A percentile compares a stretch with the other conserved stretches of the same genome.
Evolutionary conservation across 2,888 invertebrate genomes (phyloP).

Genomic region (Sceliomorpha sp.): DNA sequence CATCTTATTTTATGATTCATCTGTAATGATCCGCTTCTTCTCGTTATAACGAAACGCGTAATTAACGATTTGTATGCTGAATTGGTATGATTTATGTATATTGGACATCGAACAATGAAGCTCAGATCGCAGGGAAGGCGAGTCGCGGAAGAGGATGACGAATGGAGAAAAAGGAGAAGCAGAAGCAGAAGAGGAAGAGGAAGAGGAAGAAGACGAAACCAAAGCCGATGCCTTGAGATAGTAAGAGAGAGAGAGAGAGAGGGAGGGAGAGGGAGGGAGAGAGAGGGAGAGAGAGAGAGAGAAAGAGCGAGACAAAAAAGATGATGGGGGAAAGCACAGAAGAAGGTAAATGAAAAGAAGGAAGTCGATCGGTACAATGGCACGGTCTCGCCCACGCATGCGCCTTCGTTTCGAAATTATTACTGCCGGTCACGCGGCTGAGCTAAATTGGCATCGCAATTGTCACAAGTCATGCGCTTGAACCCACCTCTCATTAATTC

Average conservation of each 20-base stretch:
- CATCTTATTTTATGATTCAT: conserved; percentile 40
- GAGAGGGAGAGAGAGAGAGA: conserved; percentile 12
- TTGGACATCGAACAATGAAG: conserved; percentile 27
- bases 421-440: conserved; percentile 47
- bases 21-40: conserved; percentile 23
- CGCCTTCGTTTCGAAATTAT: conserved; percentile 52
- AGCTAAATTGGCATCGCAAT: conserved; percentile 45
- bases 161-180: conserved; percentile 12
- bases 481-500: conserved; percentile 18
- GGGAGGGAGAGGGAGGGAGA: conserved; percentile 12
- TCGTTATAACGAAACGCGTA: conserved; percentile 29
- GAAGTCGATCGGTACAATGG: conserved; percentile 49
- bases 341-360: conserved; percentile 30
- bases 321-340: conserved; percentile 10
- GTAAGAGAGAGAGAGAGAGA: conserved; percentile 13
- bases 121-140: conserved; percentile 21
- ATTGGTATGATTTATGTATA: conserved; percentile 40
- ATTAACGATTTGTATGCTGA: conserved; percentile 45
- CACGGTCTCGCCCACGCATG: conserved; percentile 42
- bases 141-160: conserved; percentile 11
- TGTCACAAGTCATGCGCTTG: conserved; percentile 40
- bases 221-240: conserved; percentile 1
- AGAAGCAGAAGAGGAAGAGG: too few relatives aligned
- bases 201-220: too few relatives aligned
- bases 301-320: background rate